Base-by-base conservation (phyloP, 2,888 invertebrate species). In the Mycalesis mineus region DNA sequence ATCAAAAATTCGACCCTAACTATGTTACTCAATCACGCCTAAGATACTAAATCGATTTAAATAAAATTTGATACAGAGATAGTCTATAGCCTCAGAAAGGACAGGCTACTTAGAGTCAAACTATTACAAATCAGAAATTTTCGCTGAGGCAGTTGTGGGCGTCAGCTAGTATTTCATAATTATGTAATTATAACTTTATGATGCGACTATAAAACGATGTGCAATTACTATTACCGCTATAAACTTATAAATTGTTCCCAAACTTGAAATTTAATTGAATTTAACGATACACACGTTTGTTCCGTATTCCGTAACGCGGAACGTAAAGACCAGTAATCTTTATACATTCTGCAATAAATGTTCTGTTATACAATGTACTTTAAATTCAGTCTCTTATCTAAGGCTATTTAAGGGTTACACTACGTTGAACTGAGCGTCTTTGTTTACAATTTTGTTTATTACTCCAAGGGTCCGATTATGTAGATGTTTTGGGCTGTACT, bases 261-360 rank as follows among this genome's bases (percentile, higher is more conserved):
- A 37, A 36, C 57, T 53, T 58, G 67, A 68, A 71, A 75, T 74
- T 80, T 83, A 83, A 83, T 83, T 82, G 79, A 83, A 82, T 83
- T 81, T 80, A 79, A 73, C 77, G 77, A 76, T 78, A 80, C 76
- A 75, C 73, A 72, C 71, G 56, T 70, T 69, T 51, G 60, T 61
- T 55, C 66, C 66, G 70, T 69, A 73, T 74, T 74, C 67, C 66
- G 70, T 73, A 48, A 73, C 61, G 73, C 62, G 68, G 73, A 77
- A 75, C 74, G 74, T 75, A 73, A 73, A 74, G 69, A 68, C 67
- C 70, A 64, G 65, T 70, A 61, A 56, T 54, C 55, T 47, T 56
- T 61, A 60, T 14, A 48, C 28, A 15, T 37, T 48, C n/a, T 33
- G 29, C 31, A 52, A 52, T 41, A 31, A 31, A 51, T 47, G 37